Evolutionary conservation across 2,113 vertebrate genomes (phyloP).

Genomic region (Paradisaea rubra): DNA sequence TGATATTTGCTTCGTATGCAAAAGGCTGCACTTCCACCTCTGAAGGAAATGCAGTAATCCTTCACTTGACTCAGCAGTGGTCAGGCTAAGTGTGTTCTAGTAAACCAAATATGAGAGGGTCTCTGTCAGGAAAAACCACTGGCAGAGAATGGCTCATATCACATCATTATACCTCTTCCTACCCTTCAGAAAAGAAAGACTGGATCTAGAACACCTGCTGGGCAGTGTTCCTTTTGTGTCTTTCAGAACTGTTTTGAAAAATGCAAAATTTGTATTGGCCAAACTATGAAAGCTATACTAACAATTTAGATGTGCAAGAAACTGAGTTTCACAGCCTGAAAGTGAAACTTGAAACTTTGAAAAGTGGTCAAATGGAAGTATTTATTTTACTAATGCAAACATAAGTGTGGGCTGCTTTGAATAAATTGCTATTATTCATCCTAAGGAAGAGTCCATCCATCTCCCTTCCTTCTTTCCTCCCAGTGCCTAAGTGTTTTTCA

Average conservation of each 20-base stretch:
- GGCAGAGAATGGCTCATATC: not conserved
- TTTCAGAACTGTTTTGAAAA: not conserved
- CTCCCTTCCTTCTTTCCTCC: not conserved
- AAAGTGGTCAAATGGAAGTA: not conserved
- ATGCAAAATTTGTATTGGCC: not conserved
- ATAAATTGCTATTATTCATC: not conserved
- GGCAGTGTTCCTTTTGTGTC: not conserved
- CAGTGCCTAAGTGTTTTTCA: not conserved
- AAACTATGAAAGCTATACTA: not conserved
- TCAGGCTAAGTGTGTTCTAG: not conserved
- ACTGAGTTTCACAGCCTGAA: not conserved
- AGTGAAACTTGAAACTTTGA: no score
- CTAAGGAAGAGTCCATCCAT: not conserved
- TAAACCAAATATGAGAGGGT: not conserved
- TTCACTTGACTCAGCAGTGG: not conserved
- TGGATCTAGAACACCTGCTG: not conserved
- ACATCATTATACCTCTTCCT: not conserved
- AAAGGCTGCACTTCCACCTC: rapidly evolving
- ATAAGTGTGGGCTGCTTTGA: not conserved
- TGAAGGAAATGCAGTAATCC: not conserved
- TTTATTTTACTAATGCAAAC: not conserved
- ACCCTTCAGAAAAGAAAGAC: not conserved
- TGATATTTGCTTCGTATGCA: not conserved
- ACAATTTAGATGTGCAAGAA: not conserved
- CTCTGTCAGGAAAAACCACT: not conserved